phyloP scores from a whole-genome alignment of 2,113 vertebrate genomes.

The Limnothrissa miodon region DNA sequence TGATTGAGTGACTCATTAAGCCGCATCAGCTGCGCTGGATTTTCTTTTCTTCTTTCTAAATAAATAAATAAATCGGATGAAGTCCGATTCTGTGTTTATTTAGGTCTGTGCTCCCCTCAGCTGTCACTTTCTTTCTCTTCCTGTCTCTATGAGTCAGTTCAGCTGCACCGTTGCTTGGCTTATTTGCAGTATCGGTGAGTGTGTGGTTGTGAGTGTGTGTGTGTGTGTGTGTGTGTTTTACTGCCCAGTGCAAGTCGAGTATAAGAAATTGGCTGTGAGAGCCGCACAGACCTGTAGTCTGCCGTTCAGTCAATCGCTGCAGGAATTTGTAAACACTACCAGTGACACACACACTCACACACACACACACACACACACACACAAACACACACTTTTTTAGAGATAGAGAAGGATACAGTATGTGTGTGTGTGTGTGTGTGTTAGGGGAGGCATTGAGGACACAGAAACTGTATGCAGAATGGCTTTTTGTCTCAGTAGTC shows the following conservation, averaged over 20 bases:
- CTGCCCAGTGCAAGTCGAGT: neutral
- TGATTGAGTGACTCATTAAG: neutral
- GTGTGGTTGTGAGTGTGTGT: too few relatives aligned
- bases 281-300: neutral
- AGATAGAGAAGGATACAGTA: too few relatives aligned
- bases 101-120: neutral
- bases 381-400: neutral
- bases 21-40: neutral
- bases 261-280: neutral
- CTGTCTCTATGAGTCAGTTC: neutral
- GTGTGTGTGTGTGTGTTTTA: neutral
- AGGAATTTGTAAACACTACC: neutral
- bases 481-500: neutral
- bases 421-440: too few relatives aligned
- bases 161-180: neutral
- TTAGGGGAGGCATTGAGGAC: neutral
- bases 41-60: neutral
- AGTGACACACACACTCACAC: neutral
- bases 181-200: neutral
- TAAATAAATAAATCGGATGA: neutral
- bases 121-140: neutral
- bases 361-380: neutral
- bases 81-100: too few relatives aligned
- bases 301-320: neutral
- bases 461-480: neutral